Evolutionary conservation across 2,888 invertebrate species (phyloP), one percentile per base, ranked within the genome.

Genomic region (Allacma fusca): DNA sequence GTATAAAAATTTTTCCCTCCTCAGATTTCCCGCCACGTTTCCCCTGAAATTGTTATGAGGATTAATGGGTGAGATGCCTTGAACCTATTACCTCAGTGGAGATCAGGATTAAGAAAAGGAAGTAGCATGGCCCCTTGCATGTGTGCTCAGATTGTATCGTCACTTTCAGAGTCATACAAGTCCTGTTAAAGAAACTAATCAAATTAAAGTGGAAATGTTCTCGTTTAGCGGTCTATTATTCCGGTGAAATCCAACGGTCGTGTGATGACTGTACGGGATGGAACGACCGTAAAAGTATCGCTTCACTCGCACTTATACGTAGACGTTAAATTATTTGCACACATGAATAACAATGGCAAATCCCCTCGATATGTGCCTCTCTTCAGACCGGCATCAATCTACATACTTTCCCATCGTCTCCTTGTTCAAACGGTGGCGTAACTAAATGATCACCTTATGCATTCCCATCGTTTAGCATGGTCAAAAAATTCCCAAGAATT

Each of bases 151-250:
- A 12, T 70, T 50, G 43, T 50, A 62, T 62, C 34, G 29, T 73
- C 62, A 62, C 40, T 62, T 73, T 62, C 40, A 40, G 29, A 74
- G 65, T 76, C 59, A 73, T 72, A 75, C 68, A 44, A 78, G 79
- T 79, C 79, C 79, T 73, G 80, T 80, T 80, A 74, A 81, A 68
- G 80, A 76, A 81, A 78, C 80, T 81, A 81, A 80, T 81, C 79
- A 79, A 81, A 81, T 81, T 81, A 81, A 81, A 81, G 81, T 81
- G 80, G 81, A 80, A 80, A 81, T 75, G 67, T 69, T 69, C 65
- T 77, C 77, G 69, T 62, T 70, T 79, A 79, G 75, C 79, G 77
- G 77, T 79, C 62, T 71, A 34, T 19, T 68, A 76, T 72, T 76
- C 79, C 76, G 76, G 72, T 72, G 57, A 72, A 72, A 70, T 50